Conservation (phyloP, 2,113 vertebrate genomes). For the Coracopsis vasa region DNA sequence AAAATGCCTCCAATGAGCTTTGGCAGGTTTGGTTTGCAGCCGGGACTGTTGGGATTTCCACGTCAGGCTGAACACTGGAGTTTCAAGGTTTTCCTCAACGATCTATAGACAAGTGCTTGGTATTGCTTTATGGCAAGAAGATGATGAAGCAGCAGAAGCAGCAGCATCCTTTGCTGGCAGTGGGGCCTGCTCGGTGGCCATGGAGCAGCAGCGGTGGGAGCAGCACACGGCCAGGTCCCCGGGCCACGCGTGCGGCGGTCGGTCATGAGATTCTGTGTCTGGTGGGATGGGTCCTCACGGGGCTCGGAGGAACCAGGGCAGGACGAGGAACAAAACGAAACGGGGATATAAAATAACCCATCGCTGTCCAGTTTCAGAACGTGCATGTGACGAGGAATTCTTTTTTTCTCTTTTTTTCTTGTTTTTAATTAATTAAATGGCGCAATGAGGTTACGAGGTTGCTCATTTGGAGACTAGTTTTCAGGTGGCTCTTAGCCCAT, state of each 20-base stretch:
- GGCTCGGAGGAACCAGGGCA: constrained; percentile 24
- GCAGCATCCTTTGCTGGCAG: neutral
- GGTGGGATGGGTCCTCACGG: constrained; percentile 4
- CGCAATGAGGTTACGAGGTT: constrained; percentile 95
- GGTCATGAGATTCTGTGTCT: constrained; percentile 77
- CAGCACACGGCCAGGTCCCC: neutral
- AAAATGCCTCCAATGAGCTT: neutral
- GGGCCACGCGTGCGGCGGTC: neutral
- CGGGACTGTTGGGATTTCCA: neutral
- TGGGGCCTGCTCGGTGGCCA: neutral
- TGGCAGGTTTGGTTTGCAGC: neutral
- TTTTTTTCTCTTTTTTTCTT: neutral
- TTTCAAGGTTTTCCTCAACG: constrained; percentile 54
- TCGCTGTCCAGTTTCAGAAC: constrained; percentile 88
- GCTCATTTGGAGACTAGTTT: constrained; percentile 83
- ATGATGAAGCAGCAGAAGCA: neutral
- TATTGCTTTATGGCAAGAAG: neutral
- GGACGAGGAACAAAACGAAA: constrained; percentile 6
- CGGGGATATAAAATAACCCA: constrained; percentile 45
- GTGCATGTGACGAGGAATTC: constrained; percentile 82
- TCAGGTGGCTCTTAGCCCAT: constrained; percentile 85
- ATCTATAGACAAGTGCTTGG: neutral
- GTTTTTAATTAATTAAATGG: constrained; percentile 53
- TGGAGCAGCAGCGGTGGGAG: neutral
- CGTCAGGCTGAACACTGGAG: neutral